Evolutionary conservation across 1,140 invertebrate genomes (phyloP), one percentile per base, ranked within the genome.

Genomic region (Drosophila guanche): DNA sequence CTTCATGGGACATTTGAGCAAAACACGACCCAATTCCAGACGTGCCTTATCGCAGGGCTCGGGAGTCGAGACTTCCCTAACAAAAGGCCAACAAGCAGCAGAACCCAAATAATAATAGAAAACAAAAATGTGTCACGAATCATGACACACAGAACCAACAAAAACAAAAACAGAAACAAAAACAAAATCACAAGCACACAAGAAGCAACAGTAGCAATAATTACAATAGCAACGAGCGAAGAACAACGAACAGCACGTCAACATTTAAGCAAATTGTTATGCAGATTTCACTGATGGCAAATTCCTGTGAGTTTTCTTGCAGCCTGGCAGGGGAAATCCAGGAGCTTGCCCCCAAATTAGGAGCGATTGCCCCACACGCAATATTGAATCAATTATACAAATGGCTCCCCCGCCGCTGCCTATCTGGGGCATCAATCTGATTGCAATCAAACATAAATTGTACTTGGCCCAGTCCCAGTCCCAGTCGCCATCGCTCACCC

Each of bases 371-470:
- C 42, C 47, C 50, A 60, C 80, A 85, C 76, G 80, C 80, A 79
- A 79, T 73, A 51, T 76, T 85, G 51, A 83, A 86, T 86, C 83
- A 86, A 86, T 86, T 86, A 88, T 76, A 83, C 70, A 86, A 89
- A 86, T 83, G 81, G 83, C 78, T 50, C 55, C 61, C 52, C 58
- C 46, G 52, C 50, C 10, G 33, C 43, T 5, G 6, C 12, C 29
- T 33, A 47, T 33, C 10, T 27, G 33, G 47, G 22, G 14, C 27
- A 57, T 70, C 81, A 86, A 88, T 83, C 78, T 88, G 83, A 83
- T 86, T 79, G 79, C 66, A 86, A 88, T 78, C 52, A 52, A 72
- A 75, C 66, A 79, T 86, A 85, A 86, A 86, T 86, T 85, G 55
- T 59, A 29, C 59, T 25, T 40, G 53, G 29, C 16, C 23, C 25